Conservation (phyloP, 1,140 invertebrate species). For the Argopecten irradians region DNA sequence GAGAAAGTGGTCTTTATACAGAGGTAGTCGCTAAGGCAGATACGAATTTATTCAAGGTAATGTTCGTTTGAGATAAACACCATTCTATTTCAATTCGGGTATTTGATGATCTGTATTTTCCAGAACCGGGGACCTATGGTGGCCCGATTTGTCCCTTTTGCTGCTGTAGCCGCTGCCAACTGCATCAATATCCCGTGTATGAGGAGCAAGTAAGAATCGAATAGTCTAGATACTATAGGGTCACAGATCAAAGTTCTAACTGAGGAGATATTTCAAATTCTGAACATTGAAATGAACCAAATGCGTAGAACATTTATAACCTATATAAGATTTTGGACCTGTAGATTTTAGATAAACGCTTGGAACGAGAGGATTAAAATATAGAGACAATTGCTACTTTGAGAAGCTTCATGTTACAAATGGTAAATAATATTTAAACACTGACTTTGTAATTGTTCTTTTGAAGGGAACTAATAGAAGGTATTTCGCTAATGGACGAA, state of each 20-base stretch:
- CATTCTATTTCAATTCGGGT: not conserved
- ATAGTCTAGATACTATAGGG: not conserved
- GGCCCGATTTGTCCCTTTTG: slow-evolving; percentile 92
- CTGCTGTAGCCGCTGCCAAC: slow-evolving; percentile 97
- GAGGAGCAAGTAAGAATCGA: slow-evolving; percentile 88
- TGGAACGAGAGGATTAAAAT: not conserved
- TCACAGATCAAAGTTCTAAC: not conserved
- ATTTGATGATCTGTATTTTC: slow-evolving; percentile 64
- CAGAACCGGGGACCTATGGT: slow-evolving; percentile 80
- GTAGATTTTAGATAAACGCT: too few species aligned
- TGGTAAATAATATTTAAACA: not conserved
- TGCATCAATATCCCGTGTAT: slow-evolving; percentile 98
- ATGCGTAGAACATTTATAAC: too few species aligned
- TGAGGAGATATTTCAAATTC: not conserved
- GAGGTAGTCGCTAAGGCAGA: too few species aligned
- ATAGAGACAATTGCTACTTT: not conserved
- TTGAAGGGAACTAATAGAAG: slow-evolving; percentile 75
- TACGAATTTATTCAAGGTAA: too few species aligned
- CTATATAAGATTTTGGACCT: too few species aligned
- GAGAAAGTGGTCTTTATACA: too few species aligned
- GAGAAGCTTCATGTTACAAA: not conserved
- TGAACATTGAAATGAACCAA: not conserved
- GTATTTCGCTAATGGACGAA: slow-evolving; percentile 76
- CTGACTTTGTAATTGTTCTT: slow-evolving; percentile 12
- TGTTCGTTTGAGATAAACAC: too few species aligned